Percentiles rank a stretch among this genome's conserved stretches.
Evolutionary conservation across 2,797 vertebrate species (phyloP).

Genomic region (Poecilia picta): DNA sequence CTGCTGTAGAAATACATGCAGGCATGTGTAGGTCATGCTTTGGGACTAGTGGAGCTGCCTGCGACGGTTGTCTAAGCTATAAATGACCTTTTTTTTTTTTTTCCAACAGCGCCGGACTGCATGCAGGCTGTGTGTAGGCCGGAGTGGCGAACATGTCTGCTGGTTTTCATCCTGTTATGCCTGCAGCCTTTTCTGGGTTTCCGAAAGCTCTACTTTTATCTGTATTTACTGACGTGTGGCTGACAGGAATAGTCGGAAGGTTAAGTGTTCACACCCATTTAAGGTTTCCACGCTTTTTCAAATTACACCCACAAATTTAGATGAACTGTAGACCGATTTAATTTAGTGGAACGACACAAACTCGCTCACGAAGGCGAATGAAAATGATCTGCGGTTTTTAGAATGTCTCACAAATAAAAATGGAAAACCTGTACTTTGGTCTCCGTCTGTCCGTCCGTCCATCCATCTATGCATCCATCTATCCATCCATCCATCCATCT

Average conservation of each 20-base stretch:
- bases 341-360: background rate
- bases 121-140: slow-evolving; percentile 19
- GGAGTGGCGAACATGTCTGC: slow-evolving; percentile 18
- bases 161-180: slow-evolving; percentile 13
- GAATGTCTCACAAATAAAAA: background rate
- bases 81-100: slow-evolving; percentile 16
- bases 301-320: background rate
- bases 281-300: background rate
- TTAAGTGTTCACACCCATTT: background rate
- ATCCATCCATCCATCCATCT: background rate
- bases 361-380: background rate
- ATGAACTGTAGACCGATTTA: background rate
- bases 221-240: background rate
- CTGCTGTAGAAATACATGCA: slow-evolving; percentile 23
- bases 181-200: slow-evolving; percentile 28
- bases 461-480: background rate
- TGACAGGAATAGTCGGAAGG: slow-evolving; percentile 10
- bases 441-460: background rate
- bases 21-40: slow-evolving; percentile 7
- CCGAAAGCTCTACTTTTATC: slow-evolving; percentile 13
- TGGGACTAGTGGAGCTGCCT: background rate
- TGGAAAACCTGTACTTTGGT: background rate
- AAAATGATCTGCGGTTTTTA: background rate
- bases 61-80: background rate
- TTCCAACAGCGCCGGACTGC: slow-evolving; percentile 23